Base-by-base conservation (phyloP, 2,888 invertebrate species). In the Euplagia quadripunctaria region DNA sequence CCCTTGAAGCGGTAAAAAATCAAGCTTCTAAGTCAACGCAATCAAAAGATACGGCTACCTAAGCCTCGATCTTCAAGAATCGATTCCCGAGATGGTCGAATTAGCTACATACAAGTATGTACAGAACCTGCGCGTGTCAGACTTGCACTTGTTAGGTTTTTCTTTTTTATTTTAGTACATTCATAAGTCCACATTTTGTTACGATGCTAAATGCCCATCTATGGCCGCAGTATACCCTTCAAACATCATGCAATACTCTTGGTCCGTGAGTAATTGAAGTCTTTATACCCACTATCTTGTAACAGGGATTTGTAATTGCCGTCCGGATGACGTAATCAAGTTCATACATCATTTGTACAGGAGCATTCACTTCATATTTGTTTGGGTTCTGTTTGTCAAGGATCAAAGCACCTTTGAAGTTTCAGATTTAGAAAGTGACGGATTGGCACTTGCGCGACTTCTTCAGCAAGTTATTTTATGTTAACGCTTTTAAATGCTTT, bases 361-460 rank as follows among this genome's bases (percentile, higher is more conserved):
- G 65, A 42, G 52, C 31, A 49, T 51, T 55, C n/a, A 63, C 42
- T 20, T 63, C 49, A 68, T 68, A 68, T 72, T 68, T 72, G 72
- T 72, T 72, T 68, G 43, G 72, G 72, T 52, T 64, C 52, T 68
- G 68, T 68, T 72, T 68, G 64, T 9, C 7, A 68, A 46, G 63
- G 72, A 68, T 68, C 72, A 68, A 72, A 72, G 67, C 6, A 42
- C 41, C 68, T 68, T 69, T 69, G 61, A 69, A 61, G 69, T 61
- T 61, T 41, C 7, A 6, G 20, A 31, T 61, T 16, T 12, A 14
- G 42, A 31, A 68, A 58, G 55, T 68, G n/a, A n/a, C 12, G 14
- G 14, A 46, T 61, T n/a, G 11, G 68, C 12, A 9, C 46, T 61
- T 69, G 46, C 49, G 20, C 4, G 11, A 61, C 61, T 69, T 61